Percentiles rank a stretch among this genome's conserved stretches.
These are phyloP conservation scores for Phainopepla nitens DNA, from an alignment of 2,113 vertebrate species.

Conservation along the genomic window DNA sequence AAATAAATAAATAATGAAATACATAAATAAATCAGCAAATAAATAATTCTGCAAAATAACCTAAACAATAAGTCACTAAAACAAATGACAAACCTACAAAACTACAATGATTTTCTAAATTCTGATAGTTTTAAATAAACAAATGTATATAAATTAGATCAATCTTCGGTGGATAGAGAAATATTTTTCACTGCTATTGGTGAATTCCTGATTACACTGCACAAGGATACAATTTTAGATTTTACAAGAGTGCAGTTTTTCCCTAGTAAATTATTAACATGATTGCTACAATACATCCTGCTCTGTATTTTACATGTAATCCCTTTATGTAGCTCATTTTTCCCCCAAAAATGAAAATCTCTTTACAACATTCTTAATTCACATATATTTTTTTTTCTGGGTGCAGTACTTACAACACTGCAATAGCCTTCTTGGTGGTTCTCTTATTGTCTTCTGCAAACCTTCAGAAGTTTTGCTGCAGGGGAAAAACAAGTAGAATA, in stretches of 20 bases:
- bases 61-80: conserved; percentile 83
- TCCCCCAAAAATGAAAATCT: neutral
- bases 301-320: conserved; percentile 61
- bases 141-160: conserved; percentile 77
- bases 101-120: conserved; percentile 75
- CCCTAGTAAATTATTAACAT: conserved; percentile 73
- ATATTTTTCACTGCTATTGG: conserved; percentile 72
- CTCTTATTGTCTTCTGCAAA: conserved; percentile 58
- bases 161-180: conserved; percentile 70
- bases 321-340: conserved; percentile 58
- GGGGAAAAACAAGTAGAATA: conserved; percentile 63
- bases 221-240: conserved; percentile 70
- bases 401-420: conserved; percentile 67
- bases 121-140: conserved; percentile 81
- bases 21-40: conserved; percentile 97
- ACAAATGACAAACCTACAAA: conserved; percentile 78
- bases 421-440: conserved; percentile 45
- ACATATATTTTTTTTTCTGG: neutral
- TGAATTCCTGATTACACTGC: conserved; percentile 69
- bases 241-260: conserved; percentile 71
- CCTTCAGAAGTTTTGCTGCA: conserved; percentile 71
- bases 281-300: conserved; percentile 67
- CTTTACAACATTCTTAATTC: conserved; percentile 65
- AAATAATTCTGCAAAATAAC: conserved; percentile 91
- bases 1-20: conserved; percentile 99